Conservation (phyloP, 2,888 invertebrate genomes). For the Melanchra persicariae region DNA sequence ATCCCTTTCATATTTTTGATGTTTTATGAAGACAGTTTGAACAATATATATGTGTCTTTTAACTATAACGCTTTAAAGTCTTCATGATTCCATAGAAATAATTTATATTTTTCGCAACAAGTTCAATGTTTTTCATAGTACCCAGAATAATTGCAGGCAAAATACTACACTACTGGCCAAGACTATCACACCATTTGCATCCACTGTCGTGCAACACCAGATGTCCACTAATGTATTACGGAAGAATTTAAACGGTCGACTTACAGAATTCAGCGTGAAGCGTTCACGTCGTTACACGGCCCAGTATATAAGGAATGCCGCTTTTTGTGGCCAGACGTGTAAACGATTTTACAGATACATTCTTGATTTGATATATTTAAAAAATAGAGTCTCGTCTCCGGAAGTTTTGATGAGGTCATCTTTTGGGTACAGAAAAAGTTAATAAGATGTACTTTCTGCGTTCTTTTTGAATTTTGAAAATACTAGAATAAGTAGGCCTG, state of each 20-base stretch:
- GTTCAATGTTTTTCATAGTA: background rate
- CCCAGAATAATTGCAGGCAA: constrained; percentile 9
- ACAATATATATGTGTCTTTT: no score
- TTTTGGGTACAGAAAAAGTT: constrained; percentile 43
- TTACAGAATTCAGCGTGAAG: constrained; percentile 81
- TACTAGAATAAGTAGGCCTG: no score
- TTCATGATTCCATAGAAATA: no score
- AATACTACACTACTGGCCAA: constrained; percentile 30
- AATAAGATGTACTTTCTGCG: constrained; percentile 30
- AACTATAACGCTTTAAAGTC: no score
- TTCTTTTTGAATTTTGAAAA: background rate
- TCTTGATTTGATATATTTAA: constrained; percentile 79
- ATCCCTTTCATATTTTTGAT: background rate
- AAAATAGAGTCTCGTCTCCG: constrained; percentile 58
- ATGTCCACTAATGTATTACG: constrained; percentile 69
- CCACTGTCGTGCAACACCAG: constrained; percentile 43
- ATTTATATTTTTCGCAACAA: background rate
- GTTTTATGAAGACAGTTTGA: background rate
- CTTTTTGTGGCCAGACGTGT: constrained; percentile 79
- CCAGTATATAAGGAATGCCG: constrained; percentile 83
- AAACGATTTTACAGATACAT: constrained; percentile 80
- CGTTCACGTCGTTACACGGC: constrained; percentile 78
- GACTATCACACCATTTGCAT: constrained; percentile 52
- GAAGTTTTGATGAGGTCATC: constrained; percentile 53
- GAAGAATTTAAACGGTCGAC: constrained; percentile 83